phyloP scores from a whole-genome alignment of 2,113 vertebrate species.

The Otus sunia region DNA sequence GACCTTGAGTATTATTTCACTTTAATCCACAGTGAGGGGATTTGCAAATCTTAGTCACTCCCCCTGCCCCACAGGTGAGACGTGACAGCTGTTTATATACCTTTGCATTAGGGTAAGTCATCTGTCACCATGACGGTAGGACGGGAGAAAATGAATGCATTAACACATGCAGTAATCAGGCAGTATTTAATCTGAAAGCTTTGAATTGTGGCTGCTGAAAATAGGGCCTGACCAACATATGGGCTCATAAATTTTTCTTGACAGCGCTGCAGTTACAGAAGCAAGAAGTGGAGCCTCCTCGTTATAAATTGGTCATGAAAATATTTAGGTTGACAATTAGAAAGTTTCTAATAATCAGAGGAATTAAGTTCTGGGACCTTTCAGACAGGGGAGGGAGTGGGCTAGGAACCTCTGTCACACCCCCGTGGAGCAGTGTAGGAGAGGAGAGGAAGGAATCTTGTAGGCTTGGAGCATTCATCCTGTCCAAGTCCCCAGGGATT shows the following conservation, averaged over 20 bases:
- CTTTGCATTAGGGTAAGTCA: neutral
- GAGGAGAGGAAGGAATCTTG: neutral
- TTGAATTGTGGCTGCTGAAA: neutral
- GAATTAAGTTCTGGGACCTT: neutral
- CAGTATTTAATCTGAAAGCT: neutral
- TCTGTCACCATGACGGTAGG: neutral
- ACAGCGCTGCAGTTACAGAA: neutral
- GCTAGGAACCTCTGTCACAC: neutral
- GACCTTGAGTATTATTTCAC: too few species aligned
- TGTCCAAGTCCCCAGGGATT: neutral
- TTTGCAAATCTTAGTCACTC: too few species aligned
- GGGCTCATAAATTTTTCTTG: slow-evolving; percentile 16
- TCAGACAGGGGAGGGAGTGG: neutral
- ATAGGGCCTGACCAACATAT: neutral
- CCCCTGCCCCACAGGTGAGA: too few species aligned
- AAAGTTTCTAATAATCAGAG: neutral
- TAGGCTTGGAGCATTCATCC: neutral
- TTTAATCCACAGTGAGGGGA: too few species aligned
- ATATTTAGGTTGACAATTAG: neutral
- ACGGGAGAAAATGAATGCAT: neutral
- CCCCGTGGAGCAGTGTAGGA: rapidly evolving
- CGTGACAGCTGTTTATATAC: neutral
- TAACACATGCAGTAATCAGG: neutral
- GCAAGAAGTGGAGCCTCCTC: neutral
- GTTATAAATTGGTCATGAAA: neutral